Evolutionary conservation across 2,113 vertebrate species (phyloP), one percentile per base, ranked within the genome.

Genomic region (Dolichallabes microphthalmus): DNA sequence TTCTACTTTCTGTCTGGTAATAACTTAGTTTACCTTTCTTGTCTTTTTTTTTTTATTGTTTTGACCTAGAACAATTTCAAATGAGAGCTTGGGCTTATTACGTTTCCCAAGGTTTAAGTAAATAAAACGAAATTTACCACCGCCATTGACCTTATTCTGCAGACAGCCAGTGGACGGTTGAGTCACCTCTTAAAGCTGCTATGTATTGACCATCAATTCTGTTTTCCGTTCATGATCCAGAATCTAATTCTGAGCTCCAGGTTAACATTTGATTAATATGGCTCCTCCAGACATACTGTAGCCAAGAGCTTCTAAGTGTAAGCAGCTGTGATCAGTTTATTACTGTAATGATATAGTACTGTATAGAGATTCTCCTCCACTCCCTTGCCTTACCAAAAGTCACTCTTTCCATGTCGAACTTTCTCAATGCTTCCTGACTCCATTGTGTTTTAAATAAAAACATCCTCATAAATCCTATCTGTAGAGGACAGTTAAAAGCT

Each of bases 391-490:
- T 87, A 79, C 30, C 61, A 76, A 75, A 35, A 89, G 88, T 85
- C 84, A 83, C 82, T 10, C 53, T 85, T 90, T 77, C 82, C 80
- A 69, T 66, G 50, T 83, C 80, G 76, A 90, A 61, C 57, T 22
- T 50, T 86, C 88, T 85, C 83, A 91, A 91, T 76, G 86, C 88
- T 82, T 87, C 88, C 83, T 35, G 68, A 68, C 68, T 68, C 87
- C 78, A 91, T 91, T 93, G 91, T 92, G 86, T 82, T 78, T 85
- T 58, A 76, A 83, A 77, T 87, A 76, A 88, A 89, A 91, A 90
- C 89, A 93, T 45, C n/a, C 45, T 45, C 7, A 45, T 55, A 52
- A 58, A 27, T 78, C 75, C 52, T 57, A 81, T 86, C 88, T 90
- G 88, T 81, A 90, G 89, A 88, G n/a, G 27, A 91, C 82, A 91